Percentiles rank a stretch among this genome's conserved stretches.
phyloP scores from a whole-genome alignment of 2,113 vertebrate genomes.

The Chlorodrepanis virens region DNA sequence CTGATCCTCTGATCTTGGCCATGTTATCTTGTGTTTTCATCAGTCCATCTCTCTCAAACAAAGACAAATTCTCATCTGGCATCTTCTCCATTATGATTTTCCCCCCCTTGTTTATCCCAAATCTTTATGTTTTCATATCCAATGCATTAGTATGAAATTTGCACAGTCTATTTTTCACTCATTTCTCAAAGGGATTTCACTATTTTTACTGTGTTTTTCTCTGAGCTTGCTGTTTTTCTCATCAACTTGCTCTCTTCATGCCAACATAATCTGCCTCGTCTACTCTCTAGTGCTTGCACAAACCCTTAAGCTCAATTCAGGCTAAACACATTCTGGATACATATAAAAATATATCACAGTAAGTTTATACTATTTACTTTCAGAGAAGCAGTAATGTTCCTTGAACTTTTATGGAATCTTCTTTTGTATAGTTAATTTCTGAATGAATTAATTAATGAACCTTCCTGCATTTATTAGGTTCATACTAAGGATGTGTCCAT shows the following conservation, averaged over 20 bases:
- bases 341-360: background rate
- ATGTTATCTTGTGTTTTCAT: background rate
- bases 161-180: background rate
- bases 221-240: background rate
- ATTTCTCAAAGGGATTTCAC: background rate
- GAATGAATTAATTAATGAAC: background rate
- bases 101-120: rapidly evolving
- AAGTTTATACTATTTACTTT: background rate
- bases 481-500: background rate
- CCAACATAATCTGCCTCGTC: background rate
- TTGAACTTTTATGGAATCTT: background rate
- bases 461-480: background rate
- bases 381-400: background rate
- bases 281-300: background rate
- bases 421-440: background rate
- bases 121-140: background rate
- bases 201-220: background rate
- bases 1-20: background rate
- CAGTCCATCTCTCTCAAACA: background rate
- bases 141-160: background rate
- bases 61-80: background rate
- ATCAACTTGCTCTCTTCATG: background rate
- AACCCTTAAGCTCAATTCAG: background rate
- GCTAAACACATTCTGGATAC: background rate
- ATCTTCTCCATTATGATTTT: background rate